These are phyloP conservation scores for Hesperophylax magnus DNA, from an alignment of 1,140 invertebrate species.

Conservation along the genomic window DNA sequence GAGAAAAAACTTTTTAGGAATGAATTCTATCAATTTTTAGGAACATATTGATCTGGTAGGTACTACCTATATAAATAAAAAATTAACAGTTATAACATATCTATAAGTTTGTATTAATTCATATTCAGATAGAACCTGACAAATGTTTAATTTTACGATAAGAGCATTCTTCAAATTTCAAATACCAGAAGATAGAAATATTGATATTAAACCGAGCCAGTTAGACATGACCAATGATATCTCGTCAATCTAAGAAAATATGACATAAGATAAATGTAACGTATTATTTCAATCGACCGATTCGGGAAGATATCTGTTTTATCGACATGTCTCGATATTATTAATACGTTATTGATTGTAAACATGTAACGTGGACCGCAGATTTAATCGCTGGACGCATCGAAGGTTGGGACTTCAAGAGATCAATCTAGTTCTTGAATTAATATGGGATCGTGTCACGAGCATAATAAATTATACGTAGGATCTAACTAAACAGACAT, in stretches of 20 bases:
- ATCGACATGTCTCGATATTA: constrained; percentile 24
- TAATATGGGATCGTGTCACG: background rate
- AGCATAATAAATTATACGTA: background rate
- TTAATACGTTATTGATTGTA: constrained; percentile 11
- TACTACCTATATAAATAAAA: too few species aligned
- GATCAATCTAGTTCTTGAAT: background rate
- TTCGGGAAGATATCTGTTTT: constrained; percentile 22
- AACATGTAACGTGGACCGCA: background rate
- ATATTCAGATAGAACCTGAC: background rate
- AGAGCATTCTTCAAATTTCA: background rate
- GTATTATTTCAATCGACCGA: background rate
- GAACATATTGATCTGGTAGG: too few species aligned
- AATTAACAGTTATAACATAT: background rate
- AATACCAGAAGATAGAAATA: constrained; percentile 4
- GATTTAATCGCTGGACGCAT: constrained; percentile 8
- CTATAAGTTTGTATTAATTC: background rate
- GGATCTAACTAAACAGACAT: too few species aligned
- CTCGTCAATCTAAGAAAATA: constrained; percentile 14
- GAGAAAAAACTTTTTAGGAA: too few species aligned
- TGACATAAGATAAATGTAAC: constrained; percentile 15
- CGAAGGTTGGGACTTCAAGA: background rate
- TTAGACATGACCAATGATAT: constrained; percentile 18
- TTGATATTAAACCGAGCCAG: background rate
- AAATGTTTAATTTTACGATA: constrained; percentile 14
- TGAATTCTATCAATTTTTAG: too few species aligned